Evolutionary conservation across 1,140 invertebrate species (phyloP), one percentile per base, ranked within the genome.

Genomic region (Pseudomyrmex gracilis): DNA sequence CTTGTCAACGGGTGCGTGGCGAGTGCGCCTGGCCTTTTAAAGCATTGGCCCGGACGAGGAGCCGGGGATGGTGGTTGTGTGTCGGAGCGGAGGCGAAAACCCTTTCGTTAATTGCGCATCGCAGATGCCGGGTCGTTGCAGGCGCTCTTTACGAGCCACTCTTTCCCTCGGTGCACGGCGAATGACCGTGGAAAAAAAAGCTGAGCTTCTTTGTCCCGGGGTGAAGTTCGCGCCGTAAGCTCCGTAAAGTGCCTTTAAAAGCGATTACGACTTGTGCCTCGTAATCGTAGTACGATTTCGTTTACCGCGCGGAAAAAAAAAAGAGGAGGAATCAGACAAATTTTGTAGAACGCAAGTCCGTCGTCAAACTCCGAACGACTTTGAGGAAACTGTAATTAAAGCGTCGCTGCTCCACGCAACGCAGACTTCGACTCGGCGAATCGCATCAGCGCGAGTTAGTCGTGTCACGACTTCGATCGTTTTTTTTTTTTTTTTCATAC

Each of bases 51-150:
- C 2, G 47, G 77, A n/a, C 45, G 63, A 34, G 67, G 58, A 80
- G 51, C 58, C 43, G 49, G 55, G 13, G 17, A 10, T 15, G 2
- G n/a, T 22, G 70, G 49, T 22, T 60, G 55, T 57, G 76, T 34
- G 86, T 78, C 73, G 85, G 84, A 76, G 78, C 68, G 87, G 77
- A 90, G 90, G 85, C 87, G 86, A 92, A 91, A 94, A 94, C 93
- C 93, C 93, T 93, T 94, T 92, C 90, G 92, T 94, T 94, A 94
- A 94, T 94, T 94, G 92, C 91, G 84, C 89, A 92, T 92, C 92
- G 89, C 92, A 93, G 92, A 94, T 93, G 93, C 90, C 83, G 90
- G 66, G 88, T 87, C 90, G 92, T 92, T 93, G 89, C 90, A 87
- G 85, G 82, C 89, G 87, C 87, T 91, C 86, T 91, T 92, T 92